Evolutionary conservation across 1,140 invertebrate species (phyloP).

Genomic region (Drosophila pseudoobscura): DNA sequence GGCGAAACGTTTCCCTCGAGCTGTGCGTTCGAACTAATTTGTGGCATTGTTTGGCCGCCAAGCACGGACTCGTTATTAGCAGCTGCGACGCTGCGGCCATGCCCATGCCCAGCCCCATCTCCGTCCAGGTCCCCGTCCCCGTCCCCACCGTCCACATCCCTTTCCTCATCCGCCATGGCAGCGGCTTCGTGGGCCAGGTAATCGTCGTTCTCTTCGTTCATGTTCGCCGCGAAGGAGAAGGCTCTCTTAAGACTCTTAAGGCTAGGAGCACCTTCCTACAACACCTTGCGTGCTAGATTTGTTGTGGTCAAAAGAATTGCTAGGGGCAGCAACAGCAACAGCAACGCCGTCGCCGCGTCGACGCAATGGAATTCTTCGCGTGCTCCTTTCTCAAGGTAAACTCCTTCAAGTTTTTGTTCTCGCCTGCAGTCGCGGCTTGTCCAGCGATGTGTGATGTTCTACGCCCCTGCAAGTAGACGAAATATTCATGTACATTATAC

Average conservation of each 20-base stretch:
- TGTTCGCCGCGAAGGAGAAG: conserved; percentile 7
- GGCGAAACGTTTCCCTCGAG: conserved; percentile 82
- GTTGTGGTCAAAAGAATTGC: conserved; percentile 72
- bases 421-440: conserved; percentile 28
- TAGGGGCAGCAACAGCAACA: conserved; percentile 47
- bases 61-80: conserved; percentile 68
- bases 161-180: conserved; percentile 38
- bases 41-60: conserved; percentile 78
- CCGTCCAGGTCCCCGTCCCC: conserved; percentile 19
- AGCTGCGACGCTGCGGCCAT: conserved; percentile 54
- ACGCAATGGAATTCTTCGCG: conserved; percentile 42
- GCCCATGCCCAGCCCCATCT: conserved; percentile 37
- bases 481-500: neutral
- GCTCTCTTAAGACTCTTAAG: conserved; percentile 50
- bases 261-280: conserved; percentile 4
- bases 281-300: conserved; percentile 65
- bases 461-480: conserved; percentile 15
- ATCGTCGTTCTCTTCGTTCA: conserved; percentile 71
- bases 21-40: conserved; percentile 83
- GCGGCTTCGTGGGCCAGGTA: conserved; percentile 49
- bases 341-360: conserved; percentile 49
- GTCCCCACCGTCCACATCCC: conserved; percentile 44
- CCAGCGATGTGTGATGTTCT: conserved; percentile 20
- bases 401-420: conserved; percentile 8
- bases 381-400: conserved; percentile 2